Evolutionary conservation across 1,140 invertebrate species (phyloP), one percentile per base, ranked within the genome.

Genomic region (Wasmannia auropunctata): DNA sequence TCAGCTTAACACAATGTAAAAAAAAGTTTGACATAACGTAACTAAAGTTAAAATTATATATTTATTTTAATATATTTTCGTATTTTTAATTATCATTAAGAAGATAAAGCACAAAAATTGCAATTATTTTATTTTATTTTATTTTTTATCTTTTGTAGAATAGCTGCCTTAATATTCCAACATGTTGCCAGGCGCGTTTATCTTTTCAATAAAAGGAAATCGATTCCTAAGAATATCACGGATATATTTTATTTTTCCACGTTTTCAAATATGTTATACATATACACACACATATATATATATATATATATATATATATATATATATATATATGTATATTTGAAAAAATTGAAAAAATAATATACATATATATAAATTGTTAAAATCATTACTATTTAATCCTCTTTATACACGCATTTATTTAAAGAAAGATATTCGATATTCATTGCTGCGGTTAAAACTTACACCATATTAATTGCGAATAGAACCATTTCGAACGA

Each of bases 181-280:
- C 16, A 80, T 54, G 8, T 51, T 25, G 31, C 2, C 31, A 43
- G 8, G 4, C 1, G 0, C 16, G 2, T 31, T 72, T 34, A 72
- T 72, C 37, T n/a, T 40, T 60, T 58, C 28, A 28, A 58, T 58
- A 83, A 81, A 81, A 34, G 14, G 25, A 25, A 81, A 81, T 81
- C 56, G 10, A 70, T 70, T 80, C 16, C 28, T 40, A 3, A 51
- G 6, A n/a, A n/a, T 56, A 58, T 43, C 19, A 43, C 37, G 7
- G 3, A 1, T 40, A 43, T 16, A 34, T 81, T 65, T 79, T 58
- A 81, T 56, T 37, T 81, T 4, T 54, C 14, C 31, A 56, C 6
- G 43, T 56, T 56, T 25, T 7, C 3, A 58, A 22, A 49, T 37
- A 56, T 11, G 16, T 72, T 46, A 19, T 31, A 34, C 10, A 40